Percentiles rank a stretch among this genome's conserved stretches.
Evolutionary conservation across 1,140 invertebrate species (phyloP).

Genomic region (Bemisia tabaci): DNA sequence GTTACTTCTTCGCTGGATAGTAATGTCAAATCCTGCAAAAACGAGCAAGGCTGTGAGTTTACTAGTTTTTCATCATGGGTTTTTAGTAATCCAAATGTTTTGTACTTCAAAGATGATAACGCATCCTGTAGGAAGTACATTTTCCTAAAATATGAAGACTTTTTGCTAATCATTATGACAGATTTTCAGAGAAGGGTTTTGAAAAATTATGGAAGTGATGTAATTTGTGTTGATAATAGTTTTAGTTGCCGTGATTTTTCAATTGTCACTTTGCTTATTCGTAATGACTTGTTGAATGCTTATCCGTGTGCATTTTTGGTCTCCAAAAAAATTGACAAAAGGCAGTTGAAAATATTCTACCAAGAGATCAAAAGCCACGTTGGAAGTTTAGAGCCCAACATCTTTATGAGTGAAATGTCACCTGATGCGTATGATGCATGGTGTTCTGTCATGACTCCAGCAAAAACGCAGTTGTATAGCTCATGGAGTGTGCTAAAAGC

Average conservation of each 20-base stretch:
- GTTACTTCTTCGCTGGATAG: background rate
- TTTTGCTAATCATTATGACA: background rate
- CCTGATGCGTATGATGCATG: conserved; percentile 8
- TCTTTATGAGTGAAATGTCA: conserved; percentile 14
- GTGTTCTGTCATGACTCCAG: background rate
- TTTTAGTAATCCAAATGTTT: background rate
- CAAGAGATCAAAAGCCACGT: background rate
- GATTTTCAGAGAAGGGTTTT: background rate
- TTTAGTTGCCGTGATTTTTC: background rate
- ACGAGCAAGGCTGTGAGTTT: background rate
- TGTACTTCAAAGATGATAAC: background rate
- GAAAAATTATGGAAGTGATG: background rate
- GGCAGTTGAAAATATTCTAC: conserved; percentile 4
- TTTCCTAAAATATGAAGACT: background rate
- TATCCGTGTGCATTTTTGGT: conserved; percentile 6
- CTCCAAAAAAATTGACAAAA: conserved; percentile 1
- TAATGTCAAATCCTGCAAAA: background rate
- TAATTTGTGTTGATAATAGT: background rate
- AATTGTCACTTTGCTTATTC: background rate
- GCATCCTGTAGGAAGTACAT: background rate
- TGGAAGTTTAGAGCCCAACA: conserved; percentile 3
- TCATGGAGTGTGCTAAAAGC: conserved; percentile 4
- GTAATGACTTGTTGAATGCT: conserved; percentile 3
- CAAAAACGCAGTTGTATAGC: background rate
- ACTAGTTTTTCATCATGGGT: background rate